Percentiles rank a stretch among this genome's conserved stretches.
phyloP scores from a whole-genome alignment of 2,888 invertebrate genomes.

The Scaeva pyrastri region DNA sequence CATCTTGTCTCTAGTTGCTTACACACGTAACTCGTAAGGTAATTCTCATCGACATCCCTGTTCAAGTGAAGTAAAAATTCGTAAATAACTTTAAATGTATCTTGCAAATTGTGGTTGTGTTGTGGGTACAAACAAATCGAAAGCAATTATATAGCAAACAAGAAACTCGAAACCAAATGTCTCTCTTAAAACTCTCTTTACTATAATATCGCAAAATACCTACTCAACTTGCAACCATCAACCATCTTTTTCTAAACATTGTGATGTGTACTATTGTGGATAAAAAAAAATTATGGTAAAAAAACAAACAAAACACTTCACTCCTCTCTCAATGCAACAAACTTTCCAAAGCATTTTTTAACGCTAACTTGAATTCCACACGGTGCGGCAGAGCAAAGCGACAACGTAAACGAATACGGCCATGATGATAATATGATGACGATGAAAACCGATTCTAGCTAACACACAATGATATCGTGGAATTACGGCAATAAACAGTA shows the following conservation, averaged over 20 bases:
- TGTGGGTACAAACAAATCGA: no score
- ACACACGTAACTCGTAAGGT: no score
- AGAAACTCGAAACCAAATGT: not conserved
- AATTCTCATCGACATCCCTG: constrained; percentile 52
- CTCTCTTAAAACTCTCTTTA: constrained; percentile 51
- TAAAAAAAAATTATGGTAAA: not conserved
- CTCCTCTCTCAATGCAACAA: not conserved
- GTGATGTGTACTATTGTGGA: not conserved
- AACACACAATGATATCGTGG: constrained; percentile 76
- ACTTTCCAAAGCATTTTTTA: constrained; percentile 53
- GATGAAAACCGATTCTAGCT: constrained; percentile 63
- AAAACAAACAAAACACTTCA: not conserved
- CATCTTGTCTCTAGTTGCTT: no score
- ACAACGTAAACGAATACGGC: not conserved
- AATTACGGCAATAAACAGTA: constrained; percentile 76
- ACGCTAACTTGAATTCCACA: constrained; percentile 67
- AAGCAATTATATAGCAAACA: not conserved
- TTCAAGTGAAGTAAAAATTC: not conserved
- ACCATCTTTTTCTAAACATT: not conserved
- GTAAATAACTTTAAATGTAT: constrained; percentile 35
- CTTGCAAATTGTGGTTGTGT: constrained; percentile 24
- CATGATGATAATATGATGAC: constrained; percentile 33
- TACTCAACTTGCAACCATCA: no score
- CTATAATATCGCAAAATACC: constrained; percentile 15
- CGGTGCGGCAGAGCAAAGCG: constrained; percentile 41